Evolutionary conservation across 2,797 vertebrate species (phyloP).

Genomic region (Danio albolineatus): DNA sequence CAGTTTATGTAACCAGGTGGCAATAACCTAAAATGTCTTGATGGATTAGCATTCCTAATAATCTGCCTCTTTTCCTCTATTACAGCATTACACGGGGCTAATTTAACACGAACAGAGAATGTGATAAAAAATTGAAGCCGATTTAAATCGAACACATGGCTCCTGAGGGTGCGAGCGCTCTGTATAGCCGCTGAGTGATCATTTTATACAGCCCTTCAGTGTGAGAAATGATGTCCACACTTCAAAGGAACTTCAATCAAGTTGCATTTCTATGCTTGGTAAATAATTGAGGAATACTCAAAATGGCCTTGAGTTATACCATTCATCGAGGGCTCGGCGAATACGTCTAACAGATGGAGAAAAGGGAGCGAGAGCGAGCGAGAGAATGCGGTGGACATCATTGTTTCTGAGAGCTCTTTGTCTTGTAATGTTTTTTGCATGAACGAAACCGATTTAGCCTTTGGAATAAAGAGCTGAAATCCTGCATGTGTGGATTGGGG

Average conservation of each 20-base stretch:
- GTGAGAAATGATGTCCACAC: constrained; percentile 80
- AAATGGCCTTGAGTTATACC: constrained; percentile 77
- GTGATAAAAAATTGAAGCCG: constrained; percentile 77
- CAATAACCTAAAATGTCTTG: constrained; percentile 21
- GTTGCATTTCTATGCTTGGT: constrained; percentile 82
- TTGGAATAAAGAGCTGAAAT: constrained; percentile 56
- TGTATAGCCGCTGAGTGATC: constrained; percentile 19
- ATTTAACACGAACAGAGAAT: constrained; percentile 73
- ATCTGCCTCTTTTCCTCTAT: constrained; percentile 58
- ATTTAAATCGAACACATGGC: constrained; percentile 73
- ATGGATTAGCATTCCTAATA: constrained; percentile 33
- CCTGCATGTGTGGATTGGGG: not conserved
- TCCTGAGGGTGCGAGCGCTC: constrained; percentile 51
- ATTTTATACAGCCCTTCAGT: constrained; percentile 51
- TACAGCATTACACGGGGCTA: constrained; percentile 72
- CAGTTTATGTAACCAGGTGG: constrained; percentile 41
- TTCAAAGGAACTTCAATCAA: constrained; percentile 86
- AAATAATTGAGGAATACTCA: constrained; percentile 83
- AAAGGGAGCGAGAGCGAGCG: not conserved
- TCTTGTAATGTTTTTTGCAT: constrained; percentile 75
- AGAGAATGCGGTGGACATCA: constrained; percentile 9
- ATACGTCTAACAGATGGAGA: constrained; percentile 27
- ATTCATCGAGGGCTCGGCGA: constrained; percentile 41
- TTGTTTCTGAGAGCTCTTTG: constrained; percentile 56
- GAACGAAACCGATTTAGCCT: constrained; percentile 79